Conservation (phyloP, 1,140 invertebrate genomes). For the Melitaea cinxia region DNA sequence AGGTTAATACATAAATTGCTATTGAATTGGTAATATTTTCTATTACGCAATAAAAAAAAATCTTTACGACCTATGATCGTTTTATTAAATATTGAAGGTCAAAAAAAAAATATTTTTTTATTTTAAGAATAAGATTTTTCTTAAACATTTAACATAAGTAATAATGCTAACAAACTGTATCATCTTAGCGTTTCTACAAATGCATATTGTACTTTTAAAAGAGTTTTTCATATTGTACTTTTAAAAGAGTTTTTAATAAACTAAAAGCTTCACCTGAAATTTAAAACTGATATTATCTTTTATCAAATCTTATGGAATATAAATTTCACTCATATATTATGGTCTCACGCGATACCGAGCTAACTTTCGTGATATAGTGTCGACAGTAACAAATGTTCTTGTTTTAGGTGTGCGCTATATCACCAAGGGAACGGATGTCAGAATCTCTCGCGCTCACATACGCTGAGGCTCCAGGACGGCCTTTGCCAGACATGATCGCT, state of each 20-base stretch:
- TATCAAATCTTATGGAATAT: conserved; percentile 2
- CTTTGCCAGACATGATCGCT: conserved; percentile 78
- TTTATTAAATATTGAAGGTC: too few species aligned
- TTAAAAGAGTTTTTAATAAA: not conserved
- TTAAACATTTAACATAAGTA: too few species aligned
- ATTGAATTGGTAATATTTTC: too few species aligned
- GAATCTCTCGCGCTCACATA: conserved; percentile 73
- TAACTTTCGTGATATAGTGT: conserved; percentile 20
- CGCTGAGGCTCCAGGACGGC: conserved; percentile 83
- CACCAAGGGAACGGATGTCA: conserved; percentile 82
- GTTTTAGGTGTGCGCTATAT: conserved; percentile 87
- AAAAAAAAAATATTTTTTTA: too few species aligned
- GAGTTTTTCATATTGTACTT: not conserved
- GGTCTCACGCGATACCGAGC: not conserved
- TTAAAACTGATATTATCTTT: not conserved
- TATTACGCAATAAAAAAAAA: too few species aligned
- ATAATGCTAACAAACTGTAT: too few species aligned
- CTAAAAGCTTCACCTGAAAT: not conserved
- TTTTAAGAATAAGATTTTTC: too few species aligned
- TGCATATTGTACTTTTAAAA: not conserved
- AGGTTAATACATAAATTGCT: too few species aligned
- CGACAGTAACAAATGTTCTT: conserved; percentile 32
- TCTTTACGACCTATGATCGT: too few species aligned
- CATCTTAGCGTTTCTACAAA: too few species aligned
- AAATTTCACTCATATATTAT: not conserved